Evolutionary conservation across 2,797 vertebrate species (phyloP), one percentile per base, ranked within the genome.

Genomic region (Podargus strigoides): DNA sequence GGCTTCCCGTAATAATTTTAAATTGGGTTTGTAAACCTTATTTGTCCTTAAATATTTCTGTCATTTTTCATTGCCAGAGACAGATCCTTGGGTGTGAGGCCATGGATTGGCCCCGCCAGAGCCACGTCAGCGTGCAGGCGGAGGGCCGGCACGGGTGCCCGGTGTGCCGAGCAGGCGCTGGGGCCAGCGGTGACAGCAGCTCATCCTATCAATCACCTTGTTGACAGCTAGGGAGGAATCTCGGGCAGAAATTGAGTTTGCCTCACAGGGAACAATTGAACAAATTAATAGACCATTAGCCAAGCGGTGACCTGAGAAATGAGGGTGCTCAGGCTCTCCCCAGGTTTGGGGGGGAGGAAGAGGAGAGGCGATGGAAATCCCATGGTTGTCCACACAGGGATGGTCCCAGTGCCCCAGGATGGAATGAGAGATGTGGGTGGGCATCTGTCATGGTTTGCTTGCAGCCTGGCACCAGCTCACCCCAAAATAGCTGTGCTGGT

Each of bases 221-320:
- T 98, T 97, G 98, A 98, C 97, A 98, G 98, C 96, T 98, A 96
- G 97, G 96, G 97, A 98, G 97, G 98, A 97, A 97, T 97, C 96
- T 97, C 90, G 73, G 98, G 94, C 98, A 98, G 98, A 98, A 99
- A 99, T 99, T 98, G 98, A 99, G 98, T 99, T 99, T 98, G 98
- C 98, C 98, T 98, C 98, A 98, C 98, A 98, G 98, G 98, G 98
- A 98, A 99, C 98, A 98, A 98, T 94, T 97, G 98, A 99, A 98
- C 99, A 99, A 99, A 99, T 99, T 99, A 99, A 99, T 99, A 99
- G 98, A 98, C 98, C 99, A 99, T 99, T 99, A 99, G 98, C 99
- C 99, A 99, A 98, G 98, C 98, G 67, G 98, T 99, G 99, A 99
- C 99, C 99, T 99, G 98, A 98, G 98, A 98, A 99, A 98, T 98